Percentiles rank a stretch among this genome's conserved stretches.
Conservation (phyloP, 2,888 invertebrate species). For the Epicampocera succincta region DNA sequence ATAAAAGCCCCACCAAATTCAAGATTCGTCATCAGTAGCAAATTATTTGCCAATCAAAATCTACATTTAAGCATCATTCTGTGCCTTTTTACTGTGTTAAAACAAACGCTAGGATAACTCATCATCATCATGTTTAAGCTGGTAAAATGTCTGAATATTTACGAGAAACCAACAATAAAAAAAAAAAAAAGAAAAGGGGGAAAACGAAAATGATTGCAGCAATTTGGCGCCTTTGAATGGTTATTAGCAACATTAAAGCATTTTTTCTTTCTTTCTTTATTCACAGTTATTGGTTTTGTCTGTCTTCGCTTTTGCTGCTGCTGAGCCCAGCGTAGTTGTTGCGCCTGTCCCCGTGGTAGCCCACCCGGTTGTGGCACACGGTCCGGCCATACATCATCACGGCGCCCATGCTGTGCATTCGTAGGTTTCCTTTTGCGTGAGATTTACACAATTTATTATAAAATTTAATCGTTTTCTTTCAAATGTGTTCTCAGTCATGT, state of each 20-base stretch:
- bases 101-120: slow-evolving; percentile 58
- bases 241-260: neutral
- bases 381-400: slow-evolving; percentile 76
- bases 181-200: no score
- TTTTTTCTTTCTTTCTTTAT: slow-evolving; percentile 21
- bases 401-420: slow-evolving; percentile 78
- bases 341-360: slow-evolving; percentile 77
- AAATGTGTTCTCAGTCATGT: slow-evolving; percentile 73
- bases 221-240: slow-evolving; percentile 31
- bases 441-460: neutral
- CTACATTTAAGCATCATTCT: slow-evolving; percentile 31
- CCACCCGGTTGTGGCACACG: slow-evolving; percentile 71
- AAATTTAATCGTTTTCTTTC: neutral
- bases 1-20: slow-evolving; percentile 74
- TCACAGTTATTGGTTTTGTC: slow-evolving; percentile 78
- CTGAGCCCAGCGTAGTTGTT: slow-evolving; percentile 80
- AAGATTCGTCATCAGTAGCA: slow-evolving; percentile 75
- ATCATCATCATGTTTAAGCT: slow-evolving; percentile 80
- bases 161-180: slow-evolving; percentile 32
- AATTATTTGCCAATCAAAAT: slow-evolving; percentile 72
- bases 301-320: slow-evolving; percentile 74
- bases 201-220: neutral
- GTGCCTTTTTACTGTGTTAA: slow-evolving; percentile 11
- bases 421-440: slow-evolving; percentile 71
- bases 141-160: slow-evolving; percentile 73